Evolutionary conservation across 92 coral and sea anemone genomes (phyloP).

Genomic region (Umimayanthus kanabou): DNA sequence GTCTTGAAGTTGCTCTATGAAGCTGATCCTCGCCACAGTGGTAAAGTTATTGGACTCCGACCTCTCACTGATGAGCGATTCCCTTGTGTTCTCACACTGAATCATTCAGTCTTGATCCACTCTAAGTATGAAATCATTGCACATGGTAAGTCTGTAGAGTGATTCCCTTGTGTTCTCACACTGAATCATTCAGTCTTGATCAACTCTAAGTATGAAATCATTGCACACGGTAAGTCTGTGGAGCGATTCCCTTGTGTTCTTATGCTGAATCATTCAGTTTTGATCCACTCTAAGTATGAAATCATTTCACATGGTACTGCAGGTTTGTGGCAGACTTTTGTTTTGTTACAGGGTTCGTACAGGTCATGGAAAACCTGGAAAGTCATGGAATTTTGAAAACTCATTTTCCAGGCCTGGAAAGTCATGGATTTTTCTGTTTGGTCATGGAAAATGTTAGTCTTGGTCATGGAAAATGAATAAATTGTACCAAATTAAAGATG

Average conservation of each 20-base stretch:
- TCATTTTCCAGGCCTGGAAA: too few species aligned
- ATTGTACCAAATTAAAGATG: too few species aligned
- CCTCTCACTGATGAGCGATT: constrained; percentile 79
- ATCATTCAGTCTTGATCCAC: constrained; percentile 75
- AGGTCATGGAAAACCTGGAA: too few species aligned
- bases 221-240: constrained; percentile 82
- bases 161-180: constrained; percentile 78
- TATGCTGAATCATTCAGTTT: constrained; percentile 71
- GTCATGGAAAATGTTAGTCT: too few species aligned
- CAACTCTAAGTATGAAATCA: constrained; percentile 84
- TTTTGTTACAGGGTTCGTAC: too few species aligned
- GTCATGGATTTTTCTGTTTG: too few species aligned
- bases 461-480: too few species aligned
- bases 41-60: constrained; percentile 73
- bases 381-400: too few species aligned
- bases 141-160: constrained; percentile 67
- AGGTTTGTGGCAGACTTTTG: neutral
- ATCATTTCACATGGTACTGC: constrained; percentile 62
- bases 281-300: constrained; percentile 84
- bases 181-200: constrained; percentile 73
- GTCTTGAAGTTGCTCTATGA: constrained; percentile 79
- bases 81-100: constrained; percentile 78
- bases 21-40: constrained; percentile 80
- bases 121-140: constrained; percentile 87
- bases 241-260: constrained; percentile 79